A percentile compares a stretch with the other conserved stretches of the same genome.
These are phyloP conservation scores for Andrena praecox DNA, from an alignment of 2,888 invertebrate genomes.

Conservation along the genomic window DNA sequence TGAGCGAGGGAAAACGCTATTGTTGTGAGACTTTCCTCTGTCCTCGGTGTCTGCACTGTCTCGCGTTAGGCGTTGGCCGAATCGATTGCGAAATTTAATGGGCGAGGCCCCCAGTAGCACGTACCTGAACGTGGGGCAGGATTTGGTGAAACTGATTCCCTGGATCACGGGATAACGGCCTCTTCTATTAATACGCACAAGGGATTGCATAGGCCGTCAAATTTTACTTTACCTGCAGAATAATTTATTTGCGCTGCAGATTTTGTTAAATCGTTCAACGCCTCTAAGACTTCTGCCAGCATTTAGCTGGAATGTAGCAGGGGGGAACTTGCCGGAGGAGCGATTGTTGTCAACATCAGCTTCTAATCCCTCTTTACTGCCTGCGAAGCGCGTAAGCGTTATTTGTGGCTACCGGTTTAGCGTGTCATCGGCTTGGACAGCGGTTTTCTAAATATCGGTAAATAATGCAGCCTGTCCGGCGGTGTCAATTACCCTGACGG, in stretches of 20 bases:
- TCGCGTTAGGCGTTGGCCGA: neutral
- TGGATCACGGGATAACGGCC: too few relatives aligned
- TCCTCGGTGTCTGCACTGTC: neutral
- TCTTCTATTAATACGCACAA: neutral
- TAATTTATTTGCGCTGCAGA: neutral
- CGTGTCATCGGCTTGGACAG: slow-evolving; percentile 30
- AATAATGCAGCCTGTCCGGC: slow-evolving; percentile 49
- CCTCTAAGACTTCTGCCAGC: neutral
- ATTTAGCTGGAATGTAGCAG: neutral
- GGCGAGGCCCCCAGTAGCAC: neutral
- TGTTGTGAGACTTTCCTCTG: slow-evolving; percentile 22
- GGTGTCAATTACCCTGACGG: slow-evolving; percentile 49
- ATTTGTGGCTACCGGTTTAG: slow-evolving; percentile 51
- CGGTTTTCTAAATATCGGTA: slow-evolving; percentile 60
- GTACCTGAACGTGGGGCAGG: too few relatives aligned
- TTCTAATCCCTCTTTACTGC: slow-evolving; percentile 39
- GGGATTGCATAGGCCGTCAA: too few relatives aligned
- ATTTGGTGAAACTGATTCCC: too few relatives aligned
- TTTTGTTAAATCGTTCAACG: neutral
- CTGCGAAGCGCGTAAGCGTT: slow-evolving; percentile 20
- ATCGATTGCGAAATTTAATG: slow-evolving; percentile 26
- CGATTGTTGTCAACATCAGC: neutral
- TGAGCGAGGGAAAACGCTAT: slow-evolving; percentile 35
- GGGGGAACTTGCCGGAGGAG: neutral
- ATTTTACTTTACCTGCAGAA: too few relatives aligned